Conservation (phyloP, 2,888 invertebrate genomes). For the Lithophane ornitopus region DNA sequence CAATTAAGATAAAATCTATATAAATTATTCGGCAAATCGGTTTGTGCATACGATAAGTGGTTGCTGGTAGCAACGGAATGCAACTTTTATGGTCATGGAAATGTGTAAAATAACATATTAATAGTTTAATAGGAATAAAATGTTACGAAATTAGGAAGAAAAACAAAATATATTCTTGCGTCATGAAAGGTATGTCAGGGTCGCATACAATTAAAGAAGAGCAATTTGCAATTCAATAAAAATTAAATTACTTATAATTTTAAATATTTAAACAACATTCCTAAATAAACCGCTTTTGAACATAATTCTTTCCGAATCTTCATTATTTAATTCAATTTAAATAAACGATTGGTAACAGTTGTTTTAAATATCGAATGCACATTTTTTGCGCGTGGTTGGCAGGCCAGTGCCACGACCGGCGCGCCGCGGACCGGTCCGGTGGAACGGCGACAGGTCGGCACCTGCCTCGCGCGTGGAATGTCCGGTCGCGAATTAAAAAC, state of each 20-base stretch:
- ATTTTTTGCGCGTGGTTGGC: constrained; percentile 71
- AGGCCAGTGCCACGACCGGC: constrained; percentile 68
- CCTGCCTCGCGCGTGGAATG: constrained; percentile 84
- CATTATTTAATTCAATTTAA: constrained; percentile 52
- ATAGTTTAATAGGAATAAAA: background rate
- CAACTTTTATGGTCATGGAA: constrained; percentile 25
- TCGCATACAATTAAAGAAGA: constrained; percentile 33
- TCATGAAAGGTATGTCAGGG: constrained; percentile 25
- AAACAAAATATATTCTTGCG: background rate
- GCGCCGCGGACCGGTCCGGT: constrained; percentile 77
- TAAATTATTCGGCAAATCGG: constrained; percentile 71
- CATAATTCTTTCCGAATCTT: constrained; percentile 18
- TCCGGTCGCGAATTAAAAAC: constrained; percentile 80
- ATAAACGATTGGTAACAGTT: constrained; percentile 65
- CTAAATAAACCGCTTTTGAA: constrained; percentile 1
- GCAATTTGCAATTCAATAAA: constrained; percentile 24
- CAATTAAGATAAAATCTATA: constrained; percentile 78
- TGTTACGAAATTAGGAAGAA: constrained; percentile 9
- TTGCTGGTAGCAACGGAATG: constrained; percentile 26
- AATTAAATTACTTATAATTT: constrained; percentile 1
- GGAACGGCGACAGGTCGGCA: constrained; percentile 83
- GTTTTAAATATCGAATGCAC: constrained; percentile 73
- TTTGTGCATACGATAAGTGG: constrained; percentile 68
- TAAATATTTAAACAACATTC: constrained; percentile 24
- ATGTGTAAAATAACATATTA: constrained; percentile 22